A percentile compares a stretch with the other conserved stretches of the same genome.
Evolutionary conservation across 1,140 invertebrate genomes (phyloP).

Genomic region (Brachionus rotundiformis): DNA sequence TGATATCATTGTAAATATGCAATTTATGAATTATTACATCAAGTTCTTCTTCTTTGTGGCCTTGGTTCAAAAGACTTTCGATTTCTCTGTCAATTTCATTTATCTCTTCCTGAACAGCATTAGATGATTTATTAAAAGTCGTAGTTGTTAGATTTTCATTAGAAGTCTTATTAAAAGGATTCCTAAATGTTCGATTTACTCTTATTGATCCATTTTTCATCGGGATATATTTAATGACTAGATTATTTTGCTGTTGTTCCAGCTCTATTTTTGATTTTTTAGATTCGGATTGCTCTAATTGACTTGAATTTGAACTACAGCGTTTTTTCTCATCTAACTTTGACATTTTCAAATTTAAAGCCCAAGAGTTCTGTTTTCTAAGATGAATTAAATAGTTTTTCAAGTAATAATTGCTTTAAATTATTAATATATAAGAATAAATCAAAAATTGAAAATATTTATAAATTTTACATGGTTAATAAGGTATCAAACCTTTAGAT

Average conservation of each 20-base stretch:
- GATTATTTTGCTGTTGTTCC: neutral
- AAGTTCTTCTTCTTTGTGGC: neutral
- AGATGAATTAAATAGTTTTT: too few relatives aligned
- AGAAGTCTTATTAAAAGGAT: neutral
- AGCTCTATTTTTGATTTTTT: neutral
- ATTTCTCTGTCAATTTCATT: slow-evolving; percentile 4
- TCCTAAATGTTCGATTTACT: slow-evolving; percentile 19
- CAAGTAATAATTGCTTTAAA: too few relatives aligned
- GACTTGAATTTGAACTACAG: neutral
- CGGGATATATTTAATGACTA: slow-evolving; percentile 13
- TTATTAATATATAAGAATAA: too few relatives aligned
- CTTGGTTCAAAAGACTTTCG: neutral
- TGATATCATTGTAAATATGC: slow-evolving; percentile 32
- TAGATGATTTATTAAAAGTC: neutral
- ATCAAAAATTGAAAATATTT: too few relatives aligned
- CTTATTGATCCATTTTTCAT: slow-evolving; percentile 37
- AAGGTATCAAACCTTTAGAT: neutral
- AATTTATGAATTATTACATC: slow-evolving; percentile 41
- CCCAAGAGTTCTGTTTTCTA: too few relatives aligned
- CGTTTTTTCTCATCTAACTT: slow-evolving; percentile 30
- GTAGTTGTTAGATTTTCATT: neutral
- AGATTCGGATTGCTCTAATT: neutral
- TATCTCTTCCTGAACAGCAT: slow-evolving; percentile 11
- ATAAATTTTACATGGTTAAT: neutral
- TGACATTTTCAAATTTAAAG: neutral